Evolutionary conservation across 2,113 vertebrate genomes (phyloP), one percentile per base, ranked within the genome.

Genomic region (Nothobranchius kuhntae): DNA sequence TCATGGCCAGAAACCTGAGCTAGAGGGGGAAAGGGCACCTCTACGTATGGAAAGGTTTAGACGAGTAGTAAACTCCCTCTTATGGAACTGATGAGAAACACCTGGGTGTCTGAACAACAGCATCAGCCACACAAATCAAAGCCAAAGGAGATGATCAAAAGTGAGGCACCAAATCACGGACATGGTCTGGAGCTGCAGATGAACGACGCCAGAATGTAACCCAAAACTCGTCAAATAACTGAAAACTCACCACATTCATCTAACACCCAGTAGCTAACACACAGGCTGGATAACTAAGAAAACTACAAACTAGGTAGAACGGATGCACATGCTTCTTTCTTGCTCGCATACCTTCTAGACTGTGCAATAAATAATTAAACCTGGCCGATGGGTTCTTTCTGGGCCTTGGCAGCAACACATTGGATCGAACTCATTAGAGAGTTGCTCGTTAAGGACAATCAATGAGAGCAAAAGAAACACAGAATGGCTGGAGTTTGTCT

Each of bases 81-180:
- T 53, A 82, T n/a, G 54, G 88, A 80, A 61, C 89, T 89, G 87
- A 91, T 91, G 89, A 86, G 78, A 91, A 91, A 81, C 90, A 91
- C 90, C 90, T 90, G 90, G 76, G 21, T 54, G 84, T 87, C 86
- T 79, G 77, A 73, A 55, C 71, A 47, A 60, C 73, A 56, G 75
- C 83, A 35, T 82, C 78, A 60, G 83, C 56, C 75, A 36, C 71
- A 13, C 77, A 52, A 88, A 87, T 89, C 89, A 89, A 82, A 89
- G 82, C 63, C 68, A 67, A 71, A 60, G 60, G 17, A 55, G 61
- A 72, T 78, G 76, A 86, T 81, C 59, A 64, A 72, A 67, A 69
- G 69, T 4, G 61, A 73, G 77, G 80, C 77, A 67, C 72, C 74
- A 59, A 86, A 77, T 75, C 73, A 73, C 2, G 63, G 59, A 75